Percentiles rank a stretch among this genome's conserved stretches.
Evolutionary conservation across 2,888 invertebrate species (phyloP).

Genomic region (Apodemia zela): DNA sequence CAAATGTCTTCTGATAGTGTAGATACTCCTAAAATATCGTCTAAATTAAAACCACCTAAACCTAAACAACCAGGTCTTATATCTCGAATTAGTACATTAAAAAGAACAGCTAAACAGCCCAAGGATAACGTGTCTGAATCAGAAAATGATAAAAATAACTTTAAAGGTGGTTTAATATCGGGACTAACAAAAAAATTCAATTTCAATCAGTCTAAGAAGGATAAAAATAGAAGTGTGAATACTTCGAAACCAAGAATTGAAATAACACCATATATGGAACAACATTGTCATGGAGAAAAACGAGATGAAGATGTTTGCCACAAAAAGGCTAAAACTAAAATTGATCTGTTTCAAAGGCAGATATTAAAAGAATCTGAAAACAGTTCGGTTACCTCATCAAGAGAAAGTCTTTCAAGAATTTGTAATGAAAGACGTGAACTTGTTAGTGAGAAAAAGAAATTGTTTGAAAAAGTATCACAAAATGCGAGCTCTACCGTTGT

Average conservation of each 20-base stretch:
- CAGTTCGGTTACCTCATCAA: constrained; percentile 59
- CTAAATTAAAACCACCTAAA: constrained; percentile 20
- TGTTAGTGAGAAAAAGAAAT: constrained; percentile 58
- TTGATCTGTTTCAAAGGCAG: constrained; percentile 74
- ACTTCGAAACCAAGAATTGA: constrained; percentile 57
- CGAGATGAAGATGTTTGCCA: constrained; percentile 66
- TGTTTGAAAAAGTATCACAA: constrained; percentile 49
- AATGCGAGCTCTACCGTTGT: constrained; percentile 34
- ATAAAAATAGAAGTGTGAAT: constrained; percentile 43
- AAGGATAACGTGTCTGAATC: constrained; percentile 25
- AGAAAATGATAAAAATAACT: constrained; percentile 32
- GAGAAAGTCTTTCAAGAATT: constrained; percentile 28
- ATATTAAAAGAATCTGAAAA: constrained; percentile 62
- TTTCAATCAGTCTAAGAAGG: constrained; percentile 60
- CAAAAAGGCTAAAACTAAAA: constrained; percentile 68
- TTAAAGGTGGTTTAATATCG: constrained; percentile 56
- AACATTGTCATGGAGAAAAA: constrained; percentile 45
- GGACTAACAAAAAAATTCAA: constrained; percentile 61
- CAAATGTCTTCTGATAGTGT: constrained; percentile 17
- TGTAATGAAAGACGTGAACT: constrained; percentile 34
- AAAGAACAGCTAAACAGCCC: constrained; percentile 25
- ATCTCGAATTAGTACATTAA: constrained; percentile 30
- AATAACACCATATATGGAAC: constrained; percentile 66
- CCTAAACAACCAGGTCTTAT: constrained; percentile 27
- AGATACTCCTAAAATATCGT: constrained; percentile 28